Evolutionary conservation across 1,140 invertebrate genomes (phyloP).

Genomic region (Nomia melanderi): DNA sequence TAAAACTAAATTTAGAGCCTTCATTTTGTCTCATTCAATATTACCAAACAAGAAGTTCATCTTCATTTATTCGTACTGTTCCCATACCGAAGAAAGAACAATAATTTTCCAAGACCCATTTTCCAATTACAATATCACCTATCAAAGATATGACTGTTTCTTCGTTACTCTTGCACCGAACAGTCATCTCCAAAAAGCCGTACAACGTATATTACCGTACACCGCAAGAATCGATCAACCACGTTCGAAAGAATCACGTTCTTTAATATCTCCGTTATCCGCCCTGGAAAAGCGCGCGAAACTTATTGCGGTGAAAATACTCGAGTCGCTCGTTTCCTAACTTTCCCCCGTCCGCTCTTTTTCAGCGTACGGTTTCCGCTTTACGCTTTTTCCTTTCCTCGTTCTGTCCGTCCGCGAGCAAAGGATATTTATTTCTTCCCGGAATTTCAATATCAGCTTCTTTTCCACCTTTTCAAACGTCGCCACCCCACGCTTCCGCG

Average conservation of each 20-base stretch:
- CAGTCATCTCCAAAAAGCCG: too few relatives aligned
- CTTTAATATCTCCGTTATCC: neutral
- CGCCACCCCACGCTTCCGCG: slow-evolving; percentile 8
- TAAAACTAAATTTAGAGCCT: too few relatives aligned
- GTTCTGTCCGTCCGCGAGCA: neutral
- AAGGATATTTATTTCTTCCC: slow-evolving; percentile 14
- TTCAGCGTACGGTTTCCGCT: neutral
- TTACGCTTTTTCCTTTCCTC: neutral
- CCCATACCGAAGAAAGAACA: too few relatives aligned
- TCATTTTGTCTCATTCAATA: too few relatives aligned
- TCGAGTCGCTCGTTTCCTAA: neutral
- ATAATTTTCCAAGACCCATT: too few relatives aligned
- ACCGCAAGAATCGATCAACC: neutral
- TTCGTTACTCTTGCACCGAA: too few relatives aligned
- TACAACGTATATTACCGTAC: too few relatives aligned
- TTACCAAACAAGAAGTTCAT: too few relatives aligned
- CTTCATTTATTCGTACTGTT: too few relatives aligned
- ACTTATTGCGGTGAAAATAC: slow-evolving; percentile 2
- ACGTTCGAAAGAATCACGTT: neutral
- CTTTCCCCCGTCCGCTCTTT: neutral
- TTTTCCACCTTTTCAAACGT: slow-evolving; percentile 1
- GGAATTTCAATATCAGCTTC: slow-evolving; percentile 27
- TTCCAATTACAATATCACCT: too few relatives aligned
- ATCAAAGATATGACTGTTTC: too few relatives aligned
- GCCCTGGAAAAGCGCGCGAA: slow-evolving; percentile 15